Base-by-base conservation (phyloP, 2,888 invertebrate species). In the Clunio marinus region DNA sequence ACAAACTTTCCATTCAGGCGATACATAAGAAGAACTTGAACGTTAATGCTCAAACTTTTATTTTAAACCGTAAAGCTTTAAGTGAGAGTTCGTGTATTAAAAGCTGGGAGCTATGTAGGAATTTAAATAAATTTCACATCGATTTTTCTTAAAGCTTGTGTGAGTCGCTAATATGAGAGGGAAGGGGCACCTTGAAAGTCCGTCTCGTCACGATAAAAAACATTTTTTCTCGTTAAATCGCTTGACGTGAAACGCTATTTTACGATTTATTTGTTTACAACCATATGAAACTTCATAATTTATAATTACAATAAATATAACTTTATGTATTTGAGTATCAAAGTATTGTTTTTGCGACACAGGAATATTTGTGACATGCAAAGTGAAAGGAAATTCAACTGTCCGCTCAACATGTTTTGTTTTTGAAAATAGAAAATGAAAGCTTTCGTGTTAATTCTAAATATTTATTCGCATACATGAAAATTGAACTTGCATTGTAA, bases 41-140 rank as follows among this genome's bases (percentile, higher is more conserved):
- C n/a, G n/a, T n/a, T n/a, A n/a, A n/a, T n/a, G n/a, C n/a, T n/a
- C n/a, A n/a, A n/a, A n/a, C n/a, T n/a, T n/a, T n/a, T n/a, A n/a
- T n/a, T n/a, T n/a, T n/a, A n/a, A n/a, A n/a, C n/a, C n/a, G 41
- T 22, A 22, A 51, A 51, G 17, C 51, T 51, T 51, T 20, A 51
- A 7, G 20, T 17, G 22, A 22, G 22, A 22, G 13, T 51, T 51
- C 22, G 15, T 41, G n/a, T n/a, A n/a, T n/a, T n/a, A n/a, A n/a
- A n/a, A n/a, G n/a, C n/a, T n/a, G n/a, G n/a, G n/a, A n/a, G n/a
- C n/a, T n/a, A n/a, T n/a, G n/a, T n/a, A n/a, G n/a, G n/a, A 41
- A 41, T 51, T 22, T 51, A 51, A 51, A 51, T 5, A 22, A 22
- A 51, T n/a, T 22, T 22, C 2, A 2, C 5, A 51, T 51, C 51